These are phyloP conservation scores for Ceratoteleas bidentatus DNA, from an alignment of 1,140 invertebrate species.

Conservation along the genomic window DNA sequence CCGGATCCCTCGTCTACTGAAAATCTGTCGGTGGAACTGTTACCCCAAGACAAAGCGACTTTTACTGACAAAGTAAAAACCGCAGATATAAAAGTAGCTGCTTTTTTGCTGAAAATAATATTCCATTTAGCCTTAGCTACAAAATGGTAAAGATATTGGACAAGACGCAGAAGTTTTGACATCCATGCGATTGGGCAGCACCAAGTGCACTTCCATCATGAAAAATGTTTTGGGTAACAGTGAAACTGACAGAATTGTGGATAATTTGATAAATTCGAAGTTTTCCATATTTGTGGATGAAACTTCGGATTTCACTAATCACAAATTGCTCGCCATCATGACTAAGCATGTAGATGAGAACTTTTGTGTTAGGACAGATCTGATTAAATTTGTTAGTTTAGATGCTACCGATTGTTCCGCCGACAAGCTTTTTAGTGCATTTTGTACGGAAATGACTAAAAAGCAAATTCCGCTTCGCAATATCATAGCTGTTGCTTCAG, in stretches of 20 bases:
- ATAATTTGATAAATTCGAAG: slow-evolving; percentile 2
- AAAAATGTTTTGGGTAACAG: slow-evolving; percentile 10
- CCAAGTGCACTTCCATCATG: slow-evolving; percentile 10
- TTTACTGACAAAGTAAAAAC: background rate
- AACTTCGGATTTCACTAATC: background rate
- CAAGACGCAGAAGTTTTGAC: no score
- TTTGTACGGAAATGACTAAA: slow-evolving; percentile 11
- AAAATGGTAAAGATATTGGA: background rate
- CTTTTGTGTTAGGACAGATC: background rate
- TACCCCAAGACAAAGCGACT: background rate
- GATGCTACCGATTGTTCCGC: slow-evolving; percentile 10
- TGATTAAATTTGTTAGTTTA: slow-evolving; percentile 14
- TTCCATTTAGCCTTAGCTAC: background rate
- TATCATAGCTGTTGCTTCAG: slow-evolving; percentile 7
- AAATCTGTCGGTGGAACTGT: no score
- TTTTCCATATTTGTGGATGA: slow-evolving; percentile 19
- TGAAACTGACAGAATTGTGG: slow-evolving; percentile 10
- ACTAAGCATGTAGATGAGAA: slow-evolving; percentile 7
- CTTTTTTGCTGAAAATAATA: slow-evolving; percentile 12
- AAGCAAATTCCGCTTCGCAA: slow-evolving; percentile 23
- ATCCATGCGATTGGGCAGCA: background rate
- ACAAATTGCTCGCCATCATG: slow-evolving; percentile 22
- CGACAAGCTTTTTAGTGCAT: slow-evolving; percentile 16
- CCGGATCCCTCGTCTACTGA: no score
- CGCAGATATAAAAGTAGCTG: background rate